phyloP scores from a whole-genome alignment of 2,113 vertebrate genomes.

The Sphyrna mokarran region DNA sequence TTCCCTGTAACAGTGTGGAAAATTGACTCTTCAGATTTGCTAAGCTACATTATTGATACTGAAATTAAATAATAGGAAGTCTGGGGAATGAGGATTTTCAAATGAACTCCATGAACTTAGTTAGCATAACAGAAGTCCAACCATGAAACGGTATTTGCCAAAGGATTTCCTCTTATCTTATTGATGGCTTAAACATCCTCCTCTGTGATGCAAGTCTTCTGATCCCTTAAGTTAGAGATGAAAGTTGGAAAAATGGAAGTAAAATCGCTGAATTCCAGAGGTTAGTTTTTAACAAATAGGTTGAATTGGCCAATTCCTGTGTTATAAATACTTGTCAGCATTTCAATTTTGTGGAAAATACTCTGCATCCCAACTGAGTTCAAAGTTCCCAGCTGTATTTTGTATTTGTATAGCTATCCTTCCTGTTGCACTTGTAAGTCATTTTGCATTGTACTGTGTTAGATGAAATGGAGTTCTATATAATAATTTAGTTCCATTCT shows the following conservation, averaged over 20 bases:
- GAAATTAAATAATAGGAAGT: not conserved
- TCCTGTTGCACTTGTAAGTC: too few species aligned
- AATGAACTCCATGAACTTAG: not conserved
- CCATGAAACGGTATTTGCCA: not conserved
- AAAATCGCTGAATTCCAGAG: not conserved
- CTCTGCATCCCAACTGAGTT: not conserved
- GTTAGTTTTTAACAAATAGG: not conserved
- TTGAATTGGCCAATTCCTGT: not conserved
- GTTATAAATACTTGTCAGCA: not conserved
- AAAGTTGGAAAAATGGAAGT: not conserved
- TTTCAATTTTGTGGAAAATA: conserved; percentile 2
- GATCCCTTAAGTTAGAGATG: not conserved
- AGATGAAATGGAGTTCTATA: not conserved
- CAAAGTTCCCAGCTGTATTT: not conserved
- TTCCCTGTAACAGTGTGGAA: not conserved
- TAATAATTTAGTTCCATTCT: not conserved
- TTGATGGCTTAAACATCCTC: not conserved
- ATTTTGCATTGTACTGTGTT: not conserved
- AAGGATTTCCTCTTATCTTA: not conserved
- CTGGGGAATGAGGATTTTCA: not conserved
- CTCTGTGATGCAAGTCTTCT: not conserved
- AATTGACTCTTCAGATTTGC: not conserved
- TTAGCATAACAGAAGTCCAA: too few species aligned
- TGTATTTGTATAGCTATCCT: not conserved
- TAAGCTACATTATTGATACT: not conserved